Percentiles rank a stretch among this genome's conserved stretches.
phyloP scores from a whole-genome alignment of 92 coral and sea anemone genomes.

The Palythoa caribaeorum region DNA sequence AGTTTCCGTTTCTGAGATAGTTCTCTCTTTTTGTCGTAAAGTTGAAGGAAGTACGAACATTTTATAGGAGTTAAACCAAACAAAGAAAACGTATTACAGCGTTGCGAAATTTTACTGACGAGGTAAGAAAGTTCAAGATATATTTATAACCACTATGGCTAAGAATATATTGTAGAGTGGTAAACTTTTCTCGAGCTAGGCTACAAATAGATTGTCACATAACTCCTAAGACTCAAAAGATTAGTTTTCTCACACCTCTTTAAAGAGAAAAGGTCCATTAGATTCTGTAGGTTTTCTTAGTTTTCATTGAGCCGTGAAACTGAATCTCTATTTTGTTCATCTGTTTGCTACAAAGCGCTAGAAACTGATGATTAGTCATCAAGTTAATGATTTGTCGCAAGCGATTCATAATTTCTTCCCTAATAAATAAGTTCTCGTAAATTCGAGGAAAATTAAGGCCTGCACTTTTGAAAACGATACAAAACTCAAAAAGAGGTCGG shows the following conservation, averaged over 20 bases:
- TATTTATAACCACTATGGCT: not conserved
- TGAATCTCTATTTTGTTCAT: not conserved
- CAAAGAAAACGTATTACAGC: slow-evolving; percentile 17
- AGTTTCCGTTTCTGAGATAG: not conserved
- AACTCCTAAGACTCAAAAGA: not conserved
- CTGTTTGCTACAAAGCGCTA: not conserved
- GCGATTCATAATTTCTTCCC: not conserved
- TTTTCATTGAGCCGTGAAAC: not conserved
- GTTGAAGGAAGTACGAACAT: not conserved
- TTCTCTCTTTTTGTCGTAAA: not conserved
- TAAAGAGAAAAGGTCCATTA: not conserved
- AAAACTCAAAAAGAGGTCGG: not conserved
- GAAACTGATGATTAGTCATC: not conserved
- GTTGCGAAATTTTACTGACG: not conserved
- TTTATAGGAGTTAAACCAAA: not conserved
- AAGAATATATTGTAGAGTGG: not conserved
- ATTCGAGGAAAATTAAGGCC: no score
- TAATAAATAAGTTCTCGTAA: not conserved
- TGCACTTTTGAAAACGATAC: not conserved
- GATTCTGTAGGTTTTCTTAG: not conserved
- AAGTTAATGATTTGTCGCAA: not conserved
- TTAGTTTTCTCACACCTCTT: not conserved
- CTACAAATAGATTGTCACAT: not conserved
- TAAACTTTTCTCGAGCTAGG: not conserved
- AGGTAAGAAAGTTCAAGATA: slow-evolving; percentile 18